These are phyloP conservation scores for Ganaspis sp. DNA, from an alignment of 1,140 invertebrate genomes.

Conservation along the genomic window DNA sequence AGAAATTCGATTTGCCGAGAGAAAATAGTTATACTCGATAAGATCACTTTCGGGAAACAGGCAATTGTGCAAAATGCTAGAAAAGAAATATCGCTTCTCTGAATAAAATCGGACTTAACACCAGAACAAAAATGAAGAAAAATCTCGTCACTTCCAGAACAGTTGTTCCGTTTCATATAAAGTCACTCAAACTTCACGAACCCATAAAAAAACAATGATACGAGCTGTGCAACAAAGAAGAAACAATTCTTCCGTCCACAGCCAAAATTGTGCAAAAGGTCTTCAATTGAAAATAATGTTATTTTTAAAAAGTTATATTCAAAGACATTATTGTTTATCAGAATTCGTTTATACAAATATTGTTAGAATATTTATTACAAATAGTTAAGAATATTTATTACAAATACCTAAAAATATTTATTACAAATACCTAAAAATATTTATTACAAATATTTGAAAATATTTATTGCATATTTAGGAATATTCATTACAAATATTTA, in stretches of 20 bases:
- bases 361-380: too few relatives aligned
- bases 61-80: background rate
- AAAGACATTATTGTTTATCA: too few relatives aligned
- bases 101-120: background rate
- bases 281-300: background rate
- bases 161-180: background rate
- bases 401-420: too few relatives aligned
- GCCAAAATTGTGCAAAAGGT: background rate
- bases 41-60: background rate
- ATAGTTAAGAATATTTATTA: too few relatives aligned
- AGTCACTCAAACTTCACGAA: background rate
- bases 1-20: constrained; percentile 42
- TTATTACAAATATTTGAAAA: too few relatives aligned
- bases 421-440: too few relatives aligned
- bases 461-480: too few relatives aligned
- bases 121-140: constrained; percentile 20
- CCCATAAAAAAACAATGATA: background rate
- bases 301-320: background rate
- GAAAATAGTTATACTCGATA: background rate
- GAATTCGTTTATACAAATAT: too few relatives aligned
- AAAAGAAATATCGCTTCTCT: background rate
- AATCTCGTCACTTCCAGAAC: constrained; percentile 5
- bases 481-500: too few relatives aligned
- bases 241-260: constrained; percentile 6
- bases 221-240: background rate